Base-by-base conservation (phyloP, 23 tunicate genomes). In the Pegea sp. region DNA sequence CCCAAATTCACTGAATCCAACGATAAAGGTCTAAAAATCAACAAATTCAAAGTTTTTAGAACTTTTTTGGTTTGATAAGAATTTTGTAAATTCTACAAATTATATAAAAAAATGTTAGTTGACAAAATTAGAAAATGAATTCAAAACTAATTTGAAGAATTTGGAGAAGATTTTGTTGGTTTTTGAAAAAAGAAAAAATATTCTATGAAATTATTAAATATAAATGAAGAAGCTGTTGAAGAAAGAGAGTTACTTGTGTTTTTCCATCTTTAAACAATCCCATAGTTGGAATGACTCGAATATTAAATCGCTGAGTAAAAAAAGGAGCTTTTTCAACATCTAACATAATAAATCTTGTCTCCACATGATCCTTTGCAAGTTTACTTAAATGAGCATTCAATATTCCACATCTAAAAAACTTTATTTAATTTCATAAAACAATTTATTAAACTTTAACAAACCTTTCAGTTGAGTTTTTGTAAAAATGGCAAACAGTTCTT, bases 321-420 rank as follows among this genome's bases (percentile, higher is more conserved):
- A 90, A 90, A 42, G 99, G 99, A 29, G 92, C 92, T 46, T 90
- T 90, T 63, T 90, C 99, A 0, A 74, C 99, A 66, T 90, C 66
- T 5, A 90, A 54, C 43, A 78, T 90, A 34, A 90, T 68, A 38
- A 90, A 90, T 33, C 63, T 75, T 24, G 99, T 90, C 57, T 90
- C 99, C 27, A 78, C 48, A 63, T 90, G 99, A 34, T 74, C 52
- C 34, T 70, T 64, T 19, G 99, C 93, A 4, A 90, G 44, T 29
- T 54, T 61, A 30, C 69, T 75, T 4, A 90, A 50, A 68, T 90
- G 99, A 5, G 62, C 69, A 61, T 90, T 86, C 30, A 90, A 33
- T 3, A 90, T 90, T 34, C 78, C 64, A 63, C 99, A 90, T 53
- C 99, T 72, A 28, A 25, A 67, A 60, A 46, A 55, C 13, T 38